Base-by-base conservation (phyloP, 2,113 vertebrate species). In the Gobiocypris rarus region DNA sequence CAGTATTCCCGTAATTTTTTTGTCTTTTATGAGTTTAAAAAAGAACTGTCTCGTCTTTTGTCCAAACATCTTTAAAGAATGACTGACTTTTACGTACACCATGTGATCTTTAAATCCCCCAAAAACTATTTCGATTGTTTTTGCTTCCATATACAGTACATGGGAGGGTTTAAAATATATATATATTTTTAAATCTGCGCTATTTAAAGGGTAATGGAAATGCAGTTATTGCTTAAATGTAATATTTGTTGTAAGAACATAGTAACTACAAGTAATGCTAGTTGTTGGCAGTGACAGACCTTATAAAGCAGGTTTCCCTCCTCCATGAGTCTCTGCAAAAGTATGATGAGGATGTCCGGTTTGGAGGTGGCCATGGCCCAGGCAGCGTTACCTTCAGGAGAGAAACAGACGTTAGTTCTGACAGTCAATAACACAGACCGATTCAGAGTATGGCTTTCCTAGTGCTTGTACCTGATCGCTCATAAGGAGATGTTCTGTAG, bases 311-410 rank as follows among this genome's bases (percentile, higher is more conserved):
- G 69, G 90, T 99, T 99, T 75, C 98, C 98, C 92, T 99, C 98
- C 91, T 99, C 98, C 97, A 99, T 98, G 85, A 99, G 92, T 89
- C 99, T 99, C 94, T 99, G 97, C 85, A 99, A 94, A 84, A 99
- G 95, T 89, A 99, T 98, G 88, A 99, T 96, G 88, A 99, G 95
- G 86, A 99, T 97, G 89, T 99, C 98, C 0, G 98, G 97, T 91
- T 99, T 99, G 86, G 97, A 98, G 38, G 98, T 98, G 78, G 98
- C 98, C 98, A 99, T 98, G n/a, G 98, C 97, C 98, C 98, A 99
- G 0, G 98, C 98, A 74, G 98, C 98, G 17, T 99, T 98, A 93
- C 98, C 98, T 99, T 93, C 52, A 91, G 9, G 61, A 69, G 56
- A 75, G 19, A 50, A 13, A 56, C 8, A 58, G 11, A 58, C 6